Percentiles rank a stretch among this genome's conserved stretches.
phyloP scores from a whole-genome alignment of 2,797 vertebrate species.

The Varecia variegata region DNA sequence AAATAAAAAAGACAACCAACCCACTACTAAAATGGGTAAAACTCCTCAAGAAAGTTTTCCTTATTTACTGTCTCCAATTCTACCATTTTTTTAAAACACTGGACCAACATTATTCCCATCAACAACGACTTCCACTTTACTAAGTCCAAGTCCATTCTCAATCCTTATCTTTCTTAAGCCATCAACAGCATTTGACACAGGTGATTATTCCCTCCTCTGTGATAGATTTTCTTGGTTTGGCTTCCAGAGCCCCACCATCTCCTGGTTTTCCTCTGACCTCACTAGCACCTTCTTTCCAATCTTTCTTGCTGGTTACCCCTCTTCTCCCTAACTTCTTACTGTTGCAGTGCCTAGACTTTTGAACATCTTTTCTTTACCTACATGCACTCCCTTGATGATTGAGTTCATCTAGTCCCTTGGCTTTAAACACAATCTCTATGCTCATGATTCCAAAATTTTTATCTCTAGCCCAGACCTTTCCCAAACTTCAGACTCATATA shows the following conservation, averaged over 20 bases:
- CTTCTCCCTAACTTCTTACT: not conserved
- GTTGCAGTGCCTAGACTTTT: not conserved
- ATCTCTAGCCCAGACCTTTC: not conserved
- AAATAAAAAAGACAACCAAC: not conserved
- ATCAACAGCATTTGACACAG: too few relatives aligned
- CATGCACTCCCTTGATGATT: not conserved
- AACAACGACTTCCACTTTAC: not conserved
- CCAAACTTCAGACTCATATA: not conserved
- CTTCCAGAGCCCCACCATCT: too few relatives aligned
- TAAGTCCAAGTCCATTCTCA: not conserved
- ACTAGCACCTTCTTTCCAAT: too few relatives aligned
- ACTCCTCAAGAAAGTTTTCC: not conserved
- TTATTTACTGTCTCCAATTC: not conserved
- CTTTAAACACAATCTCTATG: not conserved
- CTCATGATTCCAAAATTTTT: not conserved
- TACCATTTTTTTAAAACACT: not conserved
- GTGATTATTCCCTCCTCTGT: too few relatives aligned
- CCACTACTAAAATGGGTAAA: not conserved
- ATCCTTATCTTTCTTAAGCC: too few relatives aligned
- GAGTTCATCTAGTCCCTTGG: not conserved
- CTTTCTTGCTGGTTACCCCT: not conserved
- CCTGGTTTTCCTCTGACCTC: too few relatives aligned
- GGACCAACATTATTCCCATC: not conserved
- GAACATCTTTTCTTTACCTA: not conserved
- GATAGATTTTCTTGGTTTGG: too few relatives aligned